Percentiles rank a stretch among this genome's conserved stretches.
phyloP scores from a whole-genome alignment of 1,140 invertebrate species.

The Aphaenogaster rudis region DNA sequence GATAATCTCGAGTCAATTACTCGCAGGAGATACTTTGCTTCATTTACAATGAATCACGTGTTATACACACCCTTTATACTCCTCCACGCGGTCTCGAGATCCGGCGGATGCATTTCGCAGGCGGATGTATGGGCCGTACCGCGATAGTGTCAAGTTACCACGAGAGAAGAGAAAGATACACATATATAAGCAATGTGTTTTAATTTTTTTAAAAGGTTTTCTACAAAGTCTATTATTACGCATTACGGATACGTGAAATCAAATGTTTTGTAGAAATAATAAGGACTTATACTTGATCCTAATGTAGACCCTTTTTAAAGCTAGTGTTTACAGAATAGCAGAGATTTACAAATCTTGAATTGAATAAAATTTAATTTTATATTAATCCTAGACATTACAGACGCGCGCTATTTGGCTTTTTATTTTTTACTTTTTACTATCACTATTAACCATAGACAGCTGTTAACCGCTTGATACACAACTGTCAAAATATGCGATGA shows the following conservation, averaged over 20 bases:
- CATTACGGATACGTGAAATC: neutral
- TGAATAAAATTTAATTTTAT: neutral
- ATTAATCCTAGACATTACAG: neutral
- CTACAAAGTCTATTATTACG: slow-evolving; percentile 5
- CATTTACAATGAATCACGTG: slow-evolving; percentile 61
- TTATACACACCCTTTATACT: slow-evolving; percentile 45
- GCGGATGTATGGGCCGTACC: slow-evolving; percentile 35
- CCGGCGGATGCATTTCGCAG: slow-evolving; percentile 29
- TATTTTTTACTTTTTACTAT: too few relatives aligned
- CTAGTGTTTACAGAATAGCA: neutral
- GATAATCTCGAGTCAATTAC: slow-evolving; percentile 64
- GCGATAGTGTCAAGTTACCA: slow-evolving; percentile 50
- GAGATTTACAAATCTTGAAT: neutral
- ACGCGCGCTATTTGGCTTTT: too few relatives aligned
- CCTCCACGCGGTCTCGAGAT: slow-evolving; percentile 28
- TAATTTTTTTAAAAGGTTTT: slow-evolving; percentile 19
- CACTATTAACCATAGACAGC: too few relatives aligned
- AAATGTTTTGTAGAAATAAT: slow-evolving; percentile 28
- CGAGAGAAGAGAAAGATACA: slow-evolving; percentile 5
- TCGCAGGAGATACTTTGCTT: slow-evolving; percentile 48
- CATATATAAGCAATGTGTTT: neutral
- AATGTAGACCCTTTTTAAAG: neutral
- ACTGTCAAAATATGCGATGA: too few relatives aligned
- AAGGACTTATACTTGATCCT: neutral
- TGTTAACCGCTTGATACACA: too few relatives aligned